These are phyloP conservation scores for Stegodyphus mimosarum DNA, from an alignment of 1,140 invertebrate species.

Conservation along the genomic window DNA sequence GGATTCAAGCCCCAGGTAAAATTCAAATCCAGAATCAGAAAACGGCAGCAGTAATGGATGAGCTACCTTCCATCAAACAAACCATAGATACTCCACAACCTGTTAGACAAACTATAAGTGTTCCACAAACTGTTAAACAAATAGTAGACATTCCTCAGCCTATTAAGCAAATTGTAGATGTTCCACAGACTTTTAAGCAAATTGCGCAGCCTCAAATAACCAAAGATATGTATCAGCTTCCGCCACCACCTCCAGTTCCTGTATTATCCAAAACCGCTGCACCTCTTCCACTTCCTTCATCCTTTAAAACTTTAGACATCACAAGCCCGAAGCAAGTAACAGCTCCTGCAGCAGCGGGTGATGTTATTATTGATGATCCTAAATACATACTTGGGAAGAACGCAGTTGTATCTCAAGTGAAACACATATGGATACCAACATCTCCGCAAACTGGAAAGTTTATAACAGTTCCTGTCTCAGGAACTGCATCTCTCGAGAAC, in stretches of 20 bases:
- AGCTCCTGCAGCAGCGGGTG: background rate
- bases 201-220: conserved; percentile 2
- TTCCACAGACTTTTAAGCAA: conserved; percentile 21
- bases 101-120: background rate
- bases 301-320: no score
- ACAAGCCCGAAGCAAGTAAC: no score
- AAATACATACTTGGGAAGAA: background rate
- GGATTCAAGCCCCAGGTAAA: background rate
- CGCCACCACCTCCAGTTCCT: conserved; percentile 10
- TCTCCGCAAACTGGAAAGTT: conserved; percentile 46
- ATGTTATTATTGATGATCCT: background rate
- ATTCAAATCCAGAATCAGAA: background rate
- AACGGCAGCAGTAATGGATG: background rate
- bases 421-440: conserved; percentile 47
- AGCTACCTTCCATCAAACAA: conserved; percentile 18
- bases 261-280: no score
- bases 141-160: conserved; percentile 3
- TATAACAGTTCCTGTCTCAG: conserved; percentile 35
- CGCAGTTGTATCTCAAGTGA: conserved; percentile 1
- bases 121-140: conserved; percentile 22
- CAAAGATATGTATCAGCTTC: background rate
- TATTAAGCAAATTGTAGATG: background rate
- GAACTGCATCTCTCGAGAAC: background rate
- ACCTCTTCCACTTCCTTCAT: no score
- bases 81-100: conserved; percentile 1